These are phyloP conservation scores for Yponomeuta plumbellus DNA, from an alignment of 2,888 invertebrate genomes.

Conservation along the genomic window DNA sequence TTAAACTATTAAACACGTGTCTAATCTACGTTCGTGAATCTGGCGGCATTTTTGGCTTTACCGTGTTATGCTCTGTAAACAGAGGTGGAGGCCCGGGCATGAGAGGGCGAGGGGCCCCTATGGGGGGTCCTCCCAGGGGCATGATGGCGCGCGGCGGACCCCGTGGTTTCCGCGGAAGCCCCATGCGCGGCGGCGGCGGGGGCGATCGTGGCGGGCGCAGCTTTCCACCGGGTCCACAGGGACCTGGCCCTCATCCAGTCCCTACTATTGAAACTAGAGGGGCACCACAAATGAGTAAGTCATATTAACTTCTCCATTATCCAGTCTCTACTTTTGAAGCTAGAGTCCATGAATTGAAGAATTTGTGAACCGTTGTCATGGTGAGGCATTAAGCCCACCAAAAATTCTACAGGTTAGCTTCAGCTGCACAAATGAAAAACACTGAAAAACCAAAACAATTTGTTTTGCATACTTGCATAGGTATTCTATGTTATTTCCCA, in stretches of 20 bases:
- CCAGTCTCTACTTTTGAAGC: not conserved
- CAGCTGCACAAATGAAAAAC: too few relatives aligned
- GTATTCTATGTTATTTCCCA: too few relatives aligned
- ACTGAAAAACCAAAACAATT: too few relatives aligned
- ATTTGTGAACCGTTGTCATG: too few relatives aligned
- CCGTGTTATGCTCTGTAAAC: not conserved
- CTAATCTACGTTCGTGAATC: not conserved
- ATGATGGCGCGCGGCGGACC: slow-evolving; percentile 56
- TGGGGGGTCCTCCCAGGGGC: slow-evolving; percentile 35
- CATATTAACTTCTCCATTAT: not conserved
- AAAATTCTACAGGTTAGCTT: too few relatives aligned
- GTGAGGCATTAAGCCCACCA: too few relatives aligned
- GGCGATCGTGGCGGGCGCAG: slow-evolving; percentile 60
- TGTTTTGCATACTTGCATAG: too few relatives aligned
- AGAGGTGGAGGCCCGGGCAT: slow-evolving; percentile 52
- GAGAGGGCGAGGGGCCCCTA: slow-evolving; percentile 60
- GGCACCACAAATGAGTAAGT: slow-evolving; percentile 55
- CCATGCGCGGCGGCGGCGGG: slow-evolving; percentile 62
- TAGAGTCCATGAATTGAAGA: too few relatives aligned
- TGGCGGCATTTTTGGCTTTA: not conserved
- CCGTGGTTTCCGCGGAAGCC: slow-evolving; percentile 56
- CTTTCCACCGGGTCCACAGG: slow-evolving; percentile 64
- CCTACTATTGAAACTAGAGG: slow-evolving; percentile 67
- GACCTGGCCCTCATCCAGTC: slow-evolving; percentile 68
- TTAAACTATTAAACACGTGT: too few relatives aligned